These are phyloP conservation scores for Drosophila mojavensis DNA, from an alignment of 1,140 invertebrate species.

Conservation along the genomic window DNA sequence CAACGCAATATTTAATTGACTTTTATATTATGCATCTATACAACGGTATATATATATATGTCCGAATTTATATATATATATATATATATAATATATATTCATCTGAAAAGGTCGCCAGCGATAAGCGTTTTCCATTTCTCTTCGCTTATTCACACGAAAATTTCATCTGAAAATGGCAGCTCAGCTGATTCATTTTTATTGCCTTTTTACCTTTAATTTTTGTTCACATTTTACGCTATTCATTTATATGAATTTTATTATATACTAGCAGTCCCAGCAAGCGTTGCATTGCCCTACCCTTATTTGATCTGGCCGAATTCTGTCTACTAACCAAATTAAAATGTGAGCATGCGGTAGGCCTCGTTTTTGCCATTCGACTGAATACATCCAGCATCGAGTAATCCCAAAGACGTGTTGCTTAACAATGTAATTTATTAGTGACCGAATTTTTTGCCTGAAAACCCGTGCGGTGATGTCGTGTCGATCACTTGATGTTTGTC, in stretches of 20 bases:
- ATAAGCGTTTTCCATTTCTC: conserved; percentile 17
- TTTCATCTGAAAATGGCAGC: conserved; percentile 26
- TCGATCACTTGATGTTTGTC: no score
- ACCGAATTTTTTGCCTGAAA: no score
- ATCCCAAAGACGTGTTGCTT: no score
- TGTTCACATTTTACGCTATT: neutral
- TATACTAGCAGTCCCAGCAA: no score
- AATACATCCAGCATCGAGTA: no score
- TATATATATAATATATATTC: neutral
- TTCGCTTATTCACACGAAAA: neutral
- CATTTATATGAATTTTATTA: neutral
- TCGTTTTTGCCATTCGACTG: no score
- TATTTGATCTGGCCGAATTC: no score
- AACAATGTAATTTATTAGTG: no score
- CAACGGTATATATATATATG: conserved; percentile 17
- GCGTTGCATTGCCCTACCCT: no score
- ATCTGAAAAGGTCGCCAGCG: neutral
- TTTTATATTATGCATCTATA: conserved; percentile 58
- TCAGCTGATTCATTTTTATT: conserved; percentile 29
- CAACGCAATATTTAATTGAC: conserved; percentile 38
- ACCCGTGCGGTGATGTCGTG: no score
- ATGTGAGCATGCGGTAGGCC: no score
- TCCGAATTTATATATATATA: neutral
- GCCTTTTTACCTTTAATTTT: neutral
- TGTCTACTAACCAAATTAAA: no score